Evolutionary conservation across 2,888 invertebrate species (phyloP).

Genomic region (Xanthorhoe spadicearia): DNA sequence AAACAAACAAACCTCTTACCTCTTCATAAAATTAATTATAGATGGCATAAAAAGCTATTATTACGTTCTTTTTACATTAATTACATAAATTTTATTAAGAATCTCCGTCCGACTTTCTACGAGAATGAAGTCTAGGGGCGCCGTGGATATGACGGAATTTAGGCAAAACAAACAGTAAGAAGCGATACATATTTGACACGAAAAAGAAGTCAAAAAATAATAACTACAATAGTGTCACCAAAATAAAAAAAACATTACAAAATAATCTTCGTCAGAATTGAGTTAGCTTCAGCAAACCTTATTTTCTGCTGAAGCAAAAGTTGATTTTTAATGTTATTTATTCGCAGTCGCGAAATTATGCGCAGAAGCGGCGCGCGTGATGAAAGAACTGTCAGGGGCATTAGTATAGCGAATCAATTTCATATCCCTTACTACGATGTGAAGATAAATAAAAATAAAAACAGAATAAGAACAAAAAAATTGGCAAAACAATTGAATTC

Average conservation of each 20-base stretch:
- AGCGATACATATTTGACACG: too few species aligned
- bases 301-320: slow-evolving; percentile 43
- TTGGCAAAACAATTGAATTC: too few species aligned
- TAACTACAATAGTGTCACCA: not conserved
- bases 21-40: too few species aligned
- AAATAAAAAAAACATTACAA: slow-evolving; percentile 3
- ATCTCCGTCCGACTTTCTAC: too few species aligned
- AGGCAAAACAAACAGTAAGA: too few species aligned
- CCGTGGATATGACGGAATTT: too few species aligned
- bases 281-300: slow-evolving; percentile 34
- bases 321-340: slow-evolving; percentile 77
- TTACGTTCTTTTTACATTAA: too few species aligned
- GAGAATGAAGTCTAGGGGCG: too few species aligned
- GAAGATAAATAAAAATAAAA: not conserved
- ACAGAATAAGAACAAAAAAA: not conserved
- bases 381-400: slow-evolving; percentile 72
- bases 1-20: too few species aligned
- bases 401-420: slow-evolving; percentile 76
- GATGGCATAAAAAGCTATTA: too few species aligned
- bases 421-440: slow-evolving; percentile 56
- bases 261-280: slow-evolving; percentile 20
- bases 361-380: slow-evolving; percentile 70
- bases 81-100: too few species aligned
- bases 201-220: too few species aligned
- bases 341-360: slow-evolving; percentile 72